These are phyloP conservation scores for Megaustenia siamemsis DNA, from an alignment of 2,888 invertebrate species.

Conservation along the genomic window DNA sequence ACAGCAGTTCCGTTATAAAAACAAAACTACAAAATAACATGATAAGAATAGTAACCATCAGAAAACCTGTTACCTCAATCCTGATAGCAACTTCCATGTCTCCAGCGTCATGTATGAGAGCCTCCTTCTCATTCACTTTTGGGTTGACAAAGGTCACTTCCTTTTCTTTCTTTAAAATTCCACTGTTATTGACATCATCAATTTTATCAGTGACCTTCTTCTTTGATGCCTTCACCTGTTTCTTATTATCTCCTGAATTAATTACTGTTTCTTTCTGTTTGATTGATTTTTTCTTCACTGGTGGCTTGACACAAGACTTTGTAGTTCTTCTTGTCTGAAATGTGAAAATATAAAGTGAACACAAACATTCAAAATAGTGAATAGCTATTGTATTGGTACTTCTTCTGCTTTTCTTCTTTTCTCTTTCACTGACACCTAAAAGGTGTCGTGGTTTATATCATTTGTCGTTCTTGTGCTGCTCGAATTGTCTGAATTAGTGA, in stretches of 20 bases:
- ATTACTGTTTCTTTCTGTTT: slow-evolving; percentile 30
- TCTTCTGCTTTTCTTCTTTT: too few species aligned
- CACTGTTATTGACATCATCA: slow-evolving; percentile 26
- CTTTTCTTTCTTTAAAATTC: slow-evolving; percentile 59
- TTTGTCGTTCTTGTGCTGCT: too few species aligned
- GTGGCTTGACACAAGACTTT: slow-evolving; percentile 53
- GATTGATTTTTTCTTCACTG: slow-evolving; percentile 52
- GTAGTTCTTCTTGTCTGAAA: slow-evolving; percentile 55
- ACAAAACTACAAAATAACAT: neutral
- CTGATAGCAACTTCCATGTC: slow-evolving; percentile 68
- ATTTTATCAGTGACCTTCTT: slow-evolving; percentile 51
- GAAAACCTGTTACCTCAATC: slow-evolving; percentile 60
- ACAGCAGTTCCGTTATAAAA: neutral
- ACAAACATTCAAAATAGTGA: neutral
- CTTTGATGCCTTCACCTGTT: slow-evolving; percentile 56
- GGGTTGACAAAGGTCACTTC: slow-evolving; percentile 70
- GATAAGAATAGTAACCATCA: neutral
- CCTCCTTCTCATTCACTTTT: slow-evolving; percentile 67
- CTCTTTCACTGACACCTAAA: too few species aligned
- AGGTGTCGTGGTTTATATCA: too few species aligned
- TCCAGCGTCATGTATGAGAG: slow-evolving; percentile 67
- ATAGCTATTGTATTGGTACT: too few species aligned
- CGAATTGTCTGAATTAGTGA: too few species aligned
- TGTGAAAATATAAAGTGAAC: neutral
- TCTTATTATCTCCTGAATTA: slow-evolving; percentile 22